Conservation (phyloP, 2,888 invertebrate species). For the Pycnomerus fuliginosus region DNA sequence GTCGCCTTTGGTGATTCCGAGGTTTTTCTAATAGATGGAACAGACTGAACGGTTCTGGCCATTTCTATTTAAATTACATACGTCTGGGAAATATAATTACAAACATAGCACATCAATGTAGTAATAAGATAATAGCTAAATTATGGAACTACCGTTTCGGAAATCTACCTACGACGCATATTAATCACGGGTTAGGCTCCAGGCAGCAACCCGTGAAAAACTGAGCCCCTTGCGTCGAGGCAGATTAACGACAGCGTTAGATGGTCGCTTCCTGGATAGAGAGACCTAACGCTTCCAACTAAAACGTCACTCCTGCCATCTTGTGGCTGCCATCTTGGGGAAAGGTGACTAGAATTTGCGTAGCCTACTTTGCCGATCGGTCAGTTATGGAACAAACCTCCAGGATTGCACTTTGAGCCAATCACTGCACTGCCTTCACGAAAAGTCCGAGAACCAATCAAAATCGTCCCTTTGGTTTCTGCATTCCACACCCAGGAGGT, state of each 20-base stretch:
- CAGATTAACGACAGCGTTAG: conserved; percentile 54
- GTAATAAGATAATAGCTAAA: conserved; percentile 49
- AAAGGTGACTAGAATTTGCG: conserved; percentile 41
- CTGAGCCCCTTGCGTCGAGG: conserved; percentile 59
- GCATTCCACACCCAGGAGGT: conserved; percentile 25
- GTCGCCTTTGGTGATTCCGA: conserved; percentile 13
- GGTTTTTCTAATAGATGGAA: conserved; percentile 32
- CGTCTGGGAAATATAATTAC: conserved; percentile 46
- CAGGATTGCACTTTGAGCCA: conserved; percentile 17
- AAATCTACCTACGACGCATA: conserved; percentile 40
- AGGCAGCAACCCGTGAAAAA: conserved; percentile 55
- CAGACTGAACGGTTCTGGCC: conserved; percentile 35
- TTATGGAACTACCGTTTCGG: conserved; percentile 34
- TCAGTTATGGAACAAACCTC: conserved; percentile 37
- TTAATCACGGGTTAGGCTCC: conserved; percentile 47
- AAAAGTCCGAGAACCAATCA: conserved; percentile 13
- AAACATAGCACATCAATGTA: conserved; percentile 51
- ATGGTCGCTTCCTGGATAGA: conserved; percentile 46
- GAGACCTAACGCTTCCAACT: conserved; percentile 40
- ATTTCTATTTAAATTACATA: conserved; percentile 36
- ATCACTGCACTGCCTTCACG: conserved; percentile 10
- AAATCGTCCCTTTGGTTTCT: conserved; percentile 22
- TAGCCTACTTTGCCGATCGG: conserved; percentile 39
- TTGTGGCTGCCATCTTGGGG: conserved; percentile 27
- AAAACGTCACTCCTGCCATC: conserved; percentile 28